phyloP scores from a whole-genome alignment of 2,888 invertebrate species.

The Apamea crenata region DNA sequence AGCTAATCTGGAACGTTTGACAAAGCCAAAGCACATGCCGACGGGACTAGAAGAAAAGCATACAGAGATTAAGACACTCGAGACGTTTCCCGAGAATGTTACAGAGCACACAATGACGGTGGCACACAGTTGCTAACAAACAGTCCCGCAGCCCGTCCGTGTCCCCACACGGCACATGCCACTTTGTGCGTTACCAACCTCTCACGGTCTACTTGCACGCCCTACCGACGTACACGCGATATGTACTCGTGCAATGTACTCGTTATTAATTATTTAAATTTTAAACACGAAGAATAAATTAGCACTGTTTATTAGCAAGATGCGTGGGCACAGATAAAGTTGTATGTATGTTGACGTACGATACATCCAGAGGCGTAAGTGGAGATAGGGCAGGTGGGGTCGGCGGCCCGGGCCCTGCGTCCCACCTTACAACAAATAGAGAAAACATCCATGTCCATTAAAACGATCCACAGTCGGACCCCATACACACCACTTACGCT shows the following conservation, averaged over 20 bases:
- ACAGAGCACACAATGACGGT: conserved; percentile 65
- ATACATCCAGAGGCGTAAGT: conserved; percentile 91
- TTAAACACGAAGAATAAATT: conserved; percentile 49
- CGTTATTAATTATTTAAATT: conserved; percentile 44
- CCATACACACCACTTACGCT: conserved; percentile 89
- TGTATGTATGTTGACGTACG: conserved; percentile 85
- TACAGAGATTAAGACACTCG: conserved; percentile 63
- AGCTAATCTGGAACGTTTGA: conserved; percentile 34
- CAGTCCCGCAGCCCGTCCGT: conserved; percentile 61
- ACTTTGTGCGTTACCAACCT: conserved; percentile 7
- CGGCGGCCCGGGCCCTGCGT: conserved; percentile 89
- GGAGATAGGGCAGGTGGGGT: conserved; percentile 91
- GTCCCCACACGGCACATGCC: conserved; percentile 27
- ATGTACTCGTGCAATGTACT: conserved; percentile 27
- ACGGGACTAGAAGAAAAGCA: conserved; percentile 65
- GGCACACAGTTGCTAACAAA: conserved; percentile 72
- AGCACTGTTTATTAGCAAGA: conserved; percentile 80
- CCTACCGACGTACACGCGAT: conserved; percentile 47
- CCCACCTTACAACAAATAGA: conserved; percentile 90
- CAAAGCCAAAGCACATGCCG: conserved; percentile 64
- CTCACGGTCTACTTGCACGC: conserved; percentile 48
- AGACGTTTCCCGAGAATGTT: conserved; percentile 61
- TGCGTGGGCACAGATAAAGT: conserved; percentile 67
- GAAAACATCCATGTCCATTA: conserved; percentile 87
- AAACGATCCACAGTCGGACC: conserved; percentile 82